Evolutionary conservation across 2,797 vertebrate species (phyloP).

Genomic region (Astyanax mexicanus): DNA sequence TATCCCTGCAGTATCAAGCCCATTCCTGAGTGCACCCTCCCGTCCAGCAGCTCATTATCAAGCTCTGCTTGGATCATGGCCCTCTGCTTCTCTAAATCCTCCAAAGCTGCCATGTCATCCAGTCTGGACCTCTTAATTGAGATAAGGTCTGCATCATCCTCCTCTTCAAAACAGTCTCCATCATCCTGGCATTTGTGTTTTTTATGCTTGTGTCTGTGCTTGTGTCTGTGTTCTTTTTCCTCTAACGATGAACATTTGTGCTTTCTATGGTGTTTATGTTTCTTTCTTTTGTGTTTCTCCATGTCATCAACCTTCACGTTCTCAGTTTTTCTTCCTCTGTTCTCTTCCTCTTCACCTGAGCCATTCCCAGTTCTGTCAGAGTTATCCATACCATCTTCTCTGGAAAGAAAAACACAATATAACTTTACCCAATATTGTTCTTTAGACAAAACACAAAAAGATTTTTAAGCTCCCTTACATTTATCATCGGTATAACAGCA

Average conservation of each 20-base stretch:
- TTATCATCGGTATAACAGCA: too few relatives aligned
- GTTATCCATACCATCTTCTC: conserved; percentile 80
- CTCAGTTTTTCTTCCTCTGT: conserved; percentile 49
- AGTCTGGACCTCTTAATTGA: conserved; percentile 86
- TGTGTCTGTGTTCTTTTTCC: conserved; percentile 87
- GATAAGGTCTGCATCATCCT: conserved; percentile 71
- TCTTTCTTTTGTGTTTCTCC: conserved; percentile 88
- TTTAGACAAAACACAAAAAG: not conserved
- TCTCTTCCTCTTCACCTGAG: conserved; percentile 75
- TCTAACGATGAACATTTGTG: conserved; percentile 86
- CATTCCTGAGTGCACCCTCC: conserved; percentile 95
- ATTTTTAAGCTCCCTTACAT: too few relatives aligned
- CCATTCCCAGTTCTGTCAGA: conserved; percentile 83
- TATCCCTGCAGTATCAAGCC: conserved; percentile 98
- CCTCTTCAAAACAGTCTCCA: conserved; percentile 63
- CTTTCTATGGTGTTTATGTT: conserved; percentile 90
- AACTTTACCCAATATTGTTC: not conserved
- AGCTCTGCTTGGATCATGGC: conserved; percentile 90
- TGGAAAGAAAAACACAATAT: conserved; percentile 41
- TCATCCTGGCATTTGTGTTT: conserved; percentile 79
- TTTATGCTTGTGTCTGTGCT: conserved; percentile 88
- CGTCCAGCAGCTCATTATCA: conserved; percentile 89
- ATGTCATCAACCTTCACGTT: conserved; percentile 16
- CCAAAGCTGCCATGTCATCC: conserved; percentile 87
- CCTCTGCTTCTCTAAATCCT: conserved; percentile 90